Conservation (phyloP, 2,113 vertebrate genomes). For the Bubo scandiacus region DNA sequence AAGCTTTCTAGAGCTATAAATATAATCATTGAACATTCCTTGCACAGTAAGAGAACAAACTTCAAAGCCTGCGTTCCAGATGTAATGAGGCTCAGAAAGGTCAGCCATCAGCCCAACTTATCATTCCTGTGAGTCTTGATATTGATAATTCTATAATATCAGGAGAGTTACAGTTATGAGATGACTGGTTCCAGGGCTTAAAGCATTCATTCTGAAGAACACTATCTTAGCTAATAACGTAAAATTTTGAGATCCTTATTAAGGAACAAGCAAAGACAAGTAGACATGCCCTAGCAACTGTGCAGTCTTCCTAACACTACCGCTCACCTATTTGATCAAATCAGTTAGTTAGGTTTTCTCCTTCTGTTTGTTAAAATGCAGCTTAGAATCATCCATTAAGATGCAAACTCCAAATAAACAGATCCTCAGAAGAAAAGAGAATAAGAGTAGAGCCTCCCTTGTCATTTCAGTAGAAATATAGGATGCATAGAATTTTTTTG, state of each 20-base stretch:
- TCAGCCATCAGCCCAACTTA: background rate
- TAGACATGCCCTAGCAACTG: background rate
- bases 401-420: background rate
- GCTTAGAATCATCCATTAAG: background rate
- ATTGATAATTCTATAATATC: background rate
- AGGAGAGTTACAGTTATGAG: background rate
- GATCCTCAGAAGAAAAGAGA: background rate
- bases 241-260: background rate
- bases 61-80: background rate
- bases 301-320: background rate
- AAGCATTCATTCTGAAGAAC: background rate
- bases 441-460: background rate
- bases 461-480: background rate
- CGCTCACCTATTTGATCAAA: background rate
- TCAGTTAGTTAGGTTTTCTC: background rate
- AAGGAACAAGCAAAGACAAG: background rate
- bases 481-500: background rate
- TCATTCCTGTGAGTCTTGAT: background rate
- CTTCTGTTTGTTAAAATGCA: background rate
- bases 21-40: background rate
- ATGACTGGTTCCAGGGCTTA: background rate
- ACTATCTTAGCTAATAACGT: background rate
- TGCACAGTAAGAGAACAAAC: background rate
- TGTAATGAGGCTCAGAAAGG: background rate
- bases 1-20: constrained; percentile 17